Base-by-base conservation (phyloP, 2,113 vertebrate species). In the Phycodurus eques region DNA sequence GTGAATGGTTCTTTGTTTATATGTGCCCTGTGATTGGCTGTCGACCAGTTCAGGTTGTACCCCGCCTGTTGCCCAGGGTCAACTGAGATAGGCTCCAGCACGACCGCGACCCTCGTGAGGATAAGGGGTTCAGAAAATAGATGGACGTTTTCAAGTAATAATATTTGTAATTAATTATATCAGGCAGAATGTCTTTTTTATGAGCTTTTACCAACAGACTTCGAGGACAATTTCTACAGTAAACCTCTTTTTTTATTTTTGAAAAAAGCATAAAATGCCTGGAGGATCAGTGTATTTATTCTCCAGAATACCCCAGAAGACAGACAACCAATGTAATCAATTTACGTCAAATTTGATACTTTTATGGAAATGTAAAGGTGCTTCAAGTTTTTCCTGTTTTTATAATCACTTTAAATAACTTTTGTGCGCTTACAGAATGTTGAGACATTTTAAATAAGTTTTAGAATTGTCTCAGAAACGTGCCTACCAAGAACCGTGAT, bases 231-330 rank as follows among this genome's bases (percentile, higher is more conserved):
- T 47, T 47, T 47, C 3, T n/a, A 56, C 20, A 20, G n/a, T 10
- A 56, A n/a, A 22, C n/a, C 54, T 57, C 53, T 56, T n/a, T n/a
- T 7, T 1, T 56, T 12, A 22, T 57, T 57, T 3, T 57, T 56
- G 8, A 2, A 22, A 27, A 27, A 22, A 57, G 9, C n/a, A 12
- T 22, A 57, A 22, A 8, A 47, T 22, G 11, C n/a, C 10, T 59
- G 51, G 20, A 33, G 69, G 22, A 49, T 19, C 3, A 67, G 19
- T 5, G 5, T 14, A 77, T 77, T 71, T 71, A 70, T 67, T 68
- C 61, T n/a, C 22, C n/a, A n/a, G n/a, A n/a, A n/a, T n/a, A n/a
- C n/a, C n/a, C 9, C n/a, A 57, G 8, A 47, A 56, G 51, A 14
- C 51, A 9, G 53, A 20, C n/a, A 56, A n/a, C 19, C 17, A 20